Conservation (phyloP, 1,140 invertebrate species). For the Drosophila bifasciata region DNA sequence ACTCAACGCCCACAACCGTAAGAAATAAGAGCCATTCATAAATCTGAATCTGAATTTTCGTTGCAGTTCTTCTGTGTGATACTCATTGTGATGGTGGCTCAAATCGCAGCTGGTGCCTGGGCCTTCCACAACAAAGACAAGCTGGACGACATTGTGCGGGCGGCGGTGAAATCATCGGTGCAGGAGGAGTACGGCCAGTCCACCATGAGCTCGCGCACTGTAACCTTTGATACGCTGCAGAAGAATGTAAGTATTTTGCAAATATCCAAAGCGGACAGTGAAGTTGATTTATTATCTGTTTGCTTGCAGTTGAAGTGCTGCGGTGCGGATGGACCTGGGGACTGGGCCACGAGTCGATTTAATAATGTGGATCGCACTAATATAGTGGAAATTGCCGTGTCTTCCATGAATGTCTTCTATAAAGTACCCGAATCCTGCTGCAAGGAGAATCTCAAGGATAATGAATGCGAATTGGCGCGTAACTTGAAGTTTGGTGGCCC, state of each 20-base stretch:
- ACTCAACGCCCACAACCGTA: constrained; percentile 18
- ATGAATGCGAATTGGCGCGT: constrained; percentile 84
- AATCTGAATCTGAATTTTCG: constrained; percentile 51
- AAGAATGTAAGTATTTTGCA: constrained; percentile 84
- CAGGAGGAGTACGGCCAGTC: constrained; percentile 88
- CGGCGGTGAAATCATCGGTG: constrained; percentile 87
- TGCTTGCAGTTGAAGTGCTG: constrained; percentile 88
- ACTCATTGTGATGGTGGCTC: constrained; percentile 90
- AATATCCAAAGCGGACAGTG: background rate
- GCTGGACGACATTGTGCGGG: constrained; percentile 87
- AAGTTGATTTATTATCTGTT: constrained; percentile 39
- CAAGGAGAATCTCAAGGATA: constrained; percentile 81
- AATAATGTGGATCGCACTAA: constrained; percentile 84
- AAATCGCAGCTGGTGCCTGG: constrained; percentile 90
- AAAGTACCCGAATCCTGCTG: constrained; percentile 88
- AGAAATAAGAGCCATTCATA: constrained; percentile 49
- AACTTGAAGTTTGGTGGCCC: constrained; percentile 85
- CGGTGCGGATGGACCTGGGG: constrained; percentile 88
- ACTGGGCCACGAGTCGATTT: constrained; percentile 89
- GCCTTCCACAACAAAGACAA: constrained; percentile 88
- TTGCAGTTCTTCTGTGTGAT: constrained; percentile 90
- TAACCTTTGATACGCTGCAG: constrained; percentile 90
- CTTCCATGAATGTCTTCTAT: constrained; percentile 83
- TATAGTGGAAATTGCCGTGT: constrained; percentile 79
- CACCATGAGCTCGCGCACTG: constrained; percentile 86